Percentiles rank a stretch among this genome's conserved stretches.
Conservation (phyloP, 1,140 invertebrate species). For the Drosophila bocki region DNA sequence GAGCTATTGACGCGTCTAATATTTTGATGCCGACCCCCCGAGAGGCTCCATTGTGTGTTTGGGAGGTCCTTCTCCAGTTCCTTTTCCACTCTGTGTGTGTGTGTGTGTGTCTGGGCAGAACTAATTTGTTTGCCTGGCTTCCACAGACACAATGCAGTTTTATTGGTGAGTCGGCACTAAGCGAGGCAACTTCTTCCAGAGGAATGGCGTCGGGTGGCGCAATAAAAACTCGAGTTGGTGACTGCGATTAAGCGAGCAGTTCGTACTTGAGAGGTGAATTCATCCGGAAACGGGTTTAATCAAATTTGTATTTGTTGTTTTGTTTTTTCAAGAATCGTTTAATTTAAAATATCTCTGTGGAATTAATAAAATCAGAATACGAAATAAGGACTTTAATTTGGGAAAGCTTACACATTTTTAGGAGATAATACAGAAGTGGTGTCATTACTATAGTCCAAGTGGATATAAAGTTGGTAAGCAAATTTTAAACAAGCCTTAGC, state of each 20-base stretch:
- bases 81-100: background rate
- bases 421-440: too few relatives aligned
- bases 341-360: too few relatives aligned
- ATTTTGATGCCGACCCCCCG: slow-evolving; percentile 55
- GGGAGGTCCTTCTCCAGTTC: background rate
- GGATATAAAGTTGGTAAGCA: too few relatives aligned
- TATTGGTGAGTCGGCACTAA: slow-evolving; percentile 62
- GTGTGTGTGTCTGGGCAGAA: slow-evolving; percentile 28
- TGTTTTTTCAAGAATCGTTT: too few relatives aligned
- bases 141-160: slow-evolving; percentile 55
- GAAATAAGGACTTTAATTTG: too few relatives aligned
- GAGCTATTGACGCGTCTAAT: slow-evolving; percentile 75
- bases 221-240: slow-evolving; percentile 25
- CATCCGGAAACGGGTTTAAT: background rate
- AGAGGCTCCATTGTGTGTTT: slow-evolving; percentile 13
- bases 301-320: background rate
- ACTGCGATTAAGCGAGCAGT: slow-evolving; percentile 21
- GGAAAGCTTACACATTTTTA: too few relatives aligned
- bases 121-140: slow-evolving; percentile 70
- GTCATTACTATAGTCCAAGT: too few relatives aligned
- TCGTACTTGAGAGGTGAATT: background rate
- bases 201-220: slow-evolving; percentile 2
- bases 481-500: too few relatives aligned
- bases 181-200: slow-evolving; percentile 1
- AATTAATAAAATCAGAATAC: too few relatives aligned